Percentiles rank a stretch among this genome's conserved stretches.
Evolutionary conservation across 2,888 invertebrate genomes (phyloP).

Genomic region (Polymixis flavicincta): DNA sequence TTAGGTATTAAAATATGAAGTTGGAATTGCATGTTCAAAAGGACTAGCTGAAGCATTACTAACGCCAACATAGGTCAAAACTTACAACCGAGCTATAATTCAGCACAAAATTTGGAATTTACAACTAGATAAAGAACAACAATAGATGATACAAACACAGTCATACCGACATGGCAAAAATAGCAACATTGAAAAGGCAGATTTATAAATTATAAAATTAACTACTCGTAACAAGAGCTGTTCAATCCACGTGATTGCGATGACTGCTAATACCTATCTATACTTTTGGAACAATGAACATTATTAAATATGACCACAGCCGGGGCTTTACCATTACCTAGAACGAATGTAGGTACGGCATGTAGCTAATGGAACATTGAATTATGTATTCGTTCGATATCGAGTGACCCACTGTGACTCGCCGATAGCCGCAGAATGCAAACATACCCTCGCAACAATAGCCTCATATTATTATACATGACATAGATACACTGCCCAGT

Average conservation of each 20-base stretch:
- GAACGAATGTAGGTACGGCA: conserved; percentile 40
- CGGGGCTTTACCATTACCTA: conserved; percentile 52
- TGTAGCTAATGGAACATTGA: conserved; percentile 56
- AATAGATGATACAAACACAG: not conserved
- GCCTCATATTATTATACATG: conserved; percentile 42
- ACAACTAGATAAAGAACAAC: not conserved
- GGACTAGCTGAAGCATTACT: not conserved
- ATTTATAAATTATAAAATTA: conserved; percentile 16
- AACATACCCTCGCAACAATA: conserved; percentile 55
- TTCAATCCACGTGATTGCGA: not conserved
- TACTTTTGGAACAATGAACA: conserved; percentile 43
- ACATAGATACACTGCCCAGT: conserved; percentile 30
- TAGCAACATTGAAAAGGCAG: not conserved
- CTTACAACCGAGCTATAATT: not conserved
- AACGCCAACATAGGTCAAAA: not conserved
- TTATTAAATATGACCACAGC: conserved; percentile 48
- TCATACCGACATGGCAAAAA: conserved; percentile 1
- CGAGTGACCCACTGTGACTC: conserved; percentile 72
- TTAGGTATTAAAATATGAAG: not conserved
- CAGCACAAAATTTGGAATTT: conserved; percentile 4
- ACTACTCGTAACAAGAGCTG: not conserved
- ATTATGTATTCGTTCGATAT: conserved; percentile 64
- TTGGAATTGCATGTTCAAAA: not conserved
- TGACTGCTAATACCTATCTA: conserved; percentile 6
- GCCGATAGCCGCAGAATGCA: conserved; percentile 62